Conservation (phyloP, 2,888 invertebrate genomes). For the Glyphotaelius pellucidus region DNA sequence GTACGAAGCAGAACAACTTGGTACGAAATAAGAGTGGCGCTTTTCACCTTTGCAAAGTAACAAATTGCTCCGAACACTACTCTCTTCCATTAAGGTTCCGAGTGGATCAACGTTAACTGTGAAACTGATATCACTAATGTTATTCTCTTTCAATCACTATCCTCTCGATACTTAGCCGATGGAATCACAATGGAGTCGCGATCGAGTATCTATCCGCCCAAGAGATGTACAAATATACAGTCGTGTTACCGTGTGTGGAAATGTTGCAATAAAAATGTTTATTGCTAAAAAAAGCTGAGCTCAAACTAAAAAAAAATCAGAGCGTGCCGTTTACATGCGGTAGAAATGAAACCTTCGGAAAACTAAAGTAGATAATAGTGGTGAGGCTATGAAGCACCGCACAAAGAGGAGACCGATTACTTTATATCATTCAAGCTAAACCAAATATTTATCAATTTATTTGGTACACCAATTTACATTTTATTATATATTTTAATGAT, state of each 20-base stretch:
- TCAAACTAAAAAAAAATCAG: too few species aligned
- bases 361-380: too few species aligned
- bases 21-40: background rate
- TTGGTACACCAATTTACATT: too few species aligned
- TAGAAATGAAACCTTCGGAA: too few species aligned
- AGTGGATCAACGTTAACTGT: background rate
- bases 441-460: too few species aligned
- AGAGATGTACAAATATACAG: conserved; percentile 35
- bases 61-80: background rate
- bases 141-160: conserved; percentile 49
- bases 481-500: too few species aligned
- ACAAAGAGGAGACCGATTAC: too few species aligned
- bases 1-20: background rate
- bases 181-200: conserved; percentile 37
- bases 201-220: conserved; percentile 47
- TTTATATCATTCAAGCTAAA: too few species aligned
- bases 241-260: background rate
- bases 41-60: background rate
- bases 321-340: too few species aligned
- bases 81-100: background rate
- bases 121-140: conserved; percentile 44
- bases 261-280: background rate
- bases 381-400: too few species aligned
- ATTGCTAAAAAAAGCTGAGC: too few species aligned
- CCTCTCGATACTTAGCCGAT: conserved; percentile 5